Evolutionary conservation across 92 coral and sea anemone genomes (phyloP).

Genomic region (Blastomussa wellsi): DNA sequence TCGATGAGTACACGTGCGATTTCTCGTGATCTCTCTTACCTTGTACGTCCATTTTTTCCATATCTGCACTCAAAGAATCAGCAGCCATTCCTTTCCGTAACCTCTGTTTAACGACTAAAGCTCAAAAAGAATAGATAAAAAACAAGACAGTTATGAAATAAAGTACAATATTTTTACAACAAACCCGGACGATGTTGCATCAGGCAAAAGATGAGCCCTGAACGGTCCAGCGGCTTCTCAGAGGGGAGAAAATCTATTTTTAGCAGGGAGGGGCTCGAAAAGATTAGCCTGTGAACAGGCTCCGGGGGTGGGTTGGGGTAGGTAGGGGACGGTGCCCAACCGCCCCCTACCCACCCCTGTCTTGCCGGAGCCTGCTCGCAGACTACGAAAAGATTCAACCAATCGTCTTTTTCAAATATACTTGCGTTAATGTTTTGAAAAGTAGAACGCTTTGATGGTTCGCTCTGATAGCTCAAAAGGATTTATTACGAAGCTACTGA

Average conservation of each 20-base stretch:
- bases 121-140: not conserved
- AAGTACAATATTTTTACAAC: conserved; percentile 1
- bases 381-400: too few species aligned
- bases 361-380: too few species aligned
- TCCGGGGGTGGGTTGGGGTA: too few species aligned
- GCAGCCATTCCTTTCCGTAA: not conserved
- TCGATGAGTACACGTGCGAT: not conserved
- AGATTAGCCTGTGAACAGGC: too few species aligned
- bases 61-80: conserved; percentile 32
- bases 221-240: conserved; percentile 18
- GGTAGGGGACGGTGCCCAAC: too few species aligned
- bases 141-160: not conserved
- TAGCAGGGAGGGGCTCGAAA: too few species aligned
- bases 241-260: too few species aligned
- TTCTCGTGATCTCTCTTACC: conserved; percentile 37
- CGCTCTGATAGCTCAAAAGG: not conserved
- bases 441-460: too few species aligned
- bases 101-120: not conserved
- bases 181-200: conserved; percentile 44
- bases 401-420: too few species aligned
- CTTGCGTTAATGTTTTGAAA: not conserved
- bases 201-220: conserved; percentile 36
- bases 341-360: too few species aligned
- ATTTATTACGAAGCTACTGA: not conserved
- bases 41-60: conserved; percentile 45